A percentile compares a stretch with the other conserved stretches of the same genome.
Evolutionary conservation across 1,140 invertebrate species (phyloP).

Genomic region (Eriocheir sinensis): DNA sequence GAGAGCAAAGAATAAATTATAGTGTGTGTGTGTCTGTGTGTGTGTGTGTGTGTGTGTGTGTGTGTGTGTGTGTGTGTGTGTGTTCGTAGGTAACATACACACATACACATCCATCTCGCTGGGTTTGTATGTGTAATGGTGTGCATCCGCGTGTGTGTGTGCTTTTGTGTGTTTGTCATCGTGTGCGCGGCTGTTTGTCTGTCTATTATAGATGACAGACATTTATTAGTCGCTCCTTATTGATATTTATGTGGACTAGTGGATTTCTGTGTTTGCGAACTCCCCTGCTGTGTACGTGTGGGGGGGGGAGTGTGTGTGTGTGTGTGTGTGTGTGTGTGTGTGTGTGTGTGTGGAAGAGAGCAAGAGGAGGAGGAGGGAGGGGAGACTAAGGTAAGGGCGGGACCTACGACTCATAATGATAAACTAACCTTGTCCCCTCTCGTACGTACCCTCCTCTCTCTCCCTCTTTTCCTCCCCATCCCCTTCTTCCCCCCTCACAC

Average conservation of each 20-base stretch:
- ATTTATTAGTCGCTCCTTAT: no score
- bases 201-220: no score
- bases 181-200: neutral
- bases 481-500: neutral
- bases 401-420: neutral
- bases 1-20: neutral
- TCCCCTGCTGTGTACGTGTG: conserved; percentile 52
- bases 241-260: no score
- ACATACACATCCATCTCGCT: neutral
- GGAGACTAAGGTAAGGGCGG: neutral
- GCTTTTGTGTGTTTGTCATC: conserved; percentile 43
- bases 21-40: conserved; percentile 20
- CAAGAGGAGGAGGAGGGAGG: neutral
- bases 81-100: neutral
- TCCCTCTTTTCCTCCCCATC: neutral
- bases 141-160: conserved; percentile 7
- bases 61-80: conserved; percentile 53
- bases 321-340: conserved; percentile 60
- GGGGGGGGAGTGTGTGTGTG: conserved; percentile 49
- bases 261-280: no score
- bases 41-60: conserved; percentile 46
- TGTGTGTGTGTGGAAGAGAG: neutral
- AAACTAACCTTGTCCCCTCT: neutral
- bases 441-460: neutral
- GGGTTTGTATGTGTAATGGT: conserved; percentile 46